Evolutionary conservation across 2,888 invertebrate genomes (phyloP).

Genomic region (Notocelia uddmanniana): DNA sequence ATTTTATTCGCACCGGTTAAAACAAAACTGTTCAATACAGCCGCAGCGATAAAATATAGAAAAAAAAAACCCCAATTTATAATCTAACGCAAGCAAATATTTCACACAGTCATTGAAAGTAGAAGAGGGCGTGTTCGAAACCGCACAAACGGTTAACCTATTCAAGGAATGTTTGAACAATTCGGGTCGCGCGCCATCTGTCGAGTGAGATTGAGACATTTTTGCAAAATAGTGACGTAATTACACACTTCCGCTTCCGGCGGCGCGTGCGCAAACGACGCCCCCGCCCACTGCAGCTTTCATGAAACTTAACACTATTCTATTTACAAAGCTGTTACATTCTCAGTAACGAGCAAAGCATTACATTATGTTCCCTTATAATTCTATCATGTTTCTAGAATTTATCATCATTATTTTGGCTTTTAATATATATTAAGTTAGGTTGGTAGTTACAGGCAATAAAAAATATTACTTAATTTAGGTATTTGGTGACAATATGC

Average conservation of each 20-base stretch:
- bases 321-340: slow-evolving; percentile 48
- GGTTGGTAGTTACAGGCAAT: no score
- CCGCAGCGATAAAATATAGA: slow-evolving; percentile 47
- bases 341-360: slow-evolving; percentile 13
- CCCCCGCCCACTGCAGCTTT: slow-evolving; percentile 70
- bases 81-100: slow-evolving; percentile 50
- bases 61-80: slow-evolving; percentile 36
- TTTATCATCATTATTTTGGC: neutral
- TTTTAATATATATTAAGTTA: no score
- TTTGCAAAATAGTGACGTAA: slow-evolving; percentile 81
- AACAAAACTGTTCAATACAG: slow-evolving; percentile 77
- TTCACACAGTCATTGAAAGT: slow-evolving; percentile 33
- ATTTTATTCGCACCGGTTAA: slow-evolving; percentile 76
- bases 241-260: slow-evolving; percentile 82
- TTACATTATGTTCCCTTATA: neutral
- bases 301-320: slow-evolving; percentile 71
- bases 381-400: no score
- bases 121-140: slow-evolving; percentile 66
- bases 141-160: slow-evolving; percentile 73
- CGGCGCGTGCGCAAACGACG: slow-evolving; percentile 78
- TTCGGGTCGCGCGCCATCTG: slow-evolving; percentile 78
- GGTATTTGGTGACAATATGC: no score
- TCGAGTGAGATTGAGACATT: slow-evolving; percentile 80
- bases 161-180: slow-evolving; percentile 75
- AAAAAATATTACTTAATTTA: no score